A percentile compares a stretch with the other conserved stretches of the same genome.
These are phyloP conservation scores for Congeria kusceri DNA, from an alignment of 2,888 invertebrate species.

Conservation along the genomic window DNA sequence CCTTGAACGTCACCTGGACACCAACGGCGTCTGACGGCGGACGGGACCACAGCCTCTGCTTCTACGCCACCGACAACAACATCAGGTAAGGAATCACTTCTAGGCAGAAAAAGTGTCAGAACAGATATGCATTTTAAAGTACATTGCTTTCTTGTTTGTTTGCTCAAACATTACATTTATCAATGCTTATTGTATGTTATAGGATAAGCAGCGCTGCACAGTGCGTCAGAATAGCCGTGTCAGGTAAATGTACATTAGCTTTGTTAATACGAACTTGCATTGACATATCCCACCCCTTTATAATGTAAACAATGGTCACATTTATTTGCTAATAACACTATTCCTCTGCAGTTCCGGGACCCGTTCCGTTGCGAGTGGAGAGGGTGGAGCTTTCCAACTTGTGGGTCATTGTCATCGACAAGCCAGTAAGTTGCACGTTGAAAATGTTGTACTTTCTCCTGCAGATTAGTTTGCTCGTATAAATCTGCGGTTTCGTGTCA, in stretches of 20 bases:
- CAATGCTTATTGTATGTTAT: neutral
- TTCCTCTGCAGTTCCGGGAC: neutral
- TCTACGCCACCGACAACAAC: conserved; percentile 19
- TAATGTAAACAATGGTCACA: too few relatives aligned
- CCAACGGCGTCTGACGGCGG: conserved; percentile 3
- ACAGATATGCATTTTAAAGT: too few relatives aligned
- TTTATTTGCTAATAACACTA: too few relatives aligned
- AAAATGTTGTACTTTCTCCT: too few relatives aligned
- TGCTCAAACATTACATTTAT: neutral
- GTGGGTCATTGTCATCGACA: conserved; percentile 15
- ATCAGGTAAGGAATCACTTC: neutral
- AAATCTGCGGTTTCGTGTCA: neutral
- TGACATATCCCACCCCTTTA: too few relatives aligned
- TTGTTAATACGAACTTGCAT: too few relatives aligned
- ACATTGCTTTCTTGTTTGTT: too few relatives aligned
- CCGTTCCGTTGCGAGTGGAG: conserved; percentile 9
- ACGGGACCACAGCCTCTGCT: conserved; percentile 11
- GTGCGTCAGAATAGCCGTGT: neutral
- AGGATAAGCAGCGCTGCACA: neutral
- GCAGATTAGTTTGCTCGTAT: neutral
- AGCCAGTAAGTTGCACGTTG: neutral
- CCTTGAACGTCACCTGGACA: conserved; percentile 14
- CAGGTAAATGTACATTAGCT: neutral
- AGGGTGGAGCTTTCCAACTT: conserved; percentile 1
- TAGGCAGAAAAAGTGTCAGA: neutral